phyloP scores from a whole-genome alignment of 1,140 invertebrate species.

The Ptiloglossa arizonensis region DNA sequence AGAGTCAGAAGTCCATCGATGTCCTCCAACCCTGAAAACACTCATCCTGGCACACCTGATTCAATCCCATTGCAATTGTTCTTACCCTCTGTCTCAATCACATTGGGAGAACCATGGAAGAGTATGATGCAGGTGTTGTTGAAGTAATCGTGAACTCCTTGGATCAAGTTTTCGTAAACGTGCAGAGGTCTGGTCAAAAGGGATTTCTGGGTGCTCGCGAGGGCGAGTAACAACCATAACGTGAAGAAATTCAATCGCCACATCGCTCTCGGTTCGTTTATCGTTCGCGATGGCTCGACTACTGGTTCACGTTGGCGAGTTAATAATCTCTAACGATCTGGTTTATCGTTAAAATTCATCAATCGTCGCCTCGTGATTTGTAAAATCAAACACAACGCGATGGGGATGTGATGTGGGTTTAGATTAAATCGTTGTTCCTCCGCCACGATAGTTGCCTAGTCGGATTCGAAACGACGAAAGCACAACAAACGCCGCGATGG shows the following conservation, averaged over 20 bases:
- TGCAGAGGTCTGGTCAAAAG: constrained; percentile 68
- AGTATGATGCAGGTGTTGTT: constrained; percentile 79
- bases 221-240: background rate
- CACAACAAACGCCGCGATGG: background rate
- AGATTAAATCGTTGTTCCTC: background rate
- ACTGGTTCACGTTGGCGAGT: too few relatives aligned
- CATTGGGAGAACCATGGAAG: constrained; percentile 66
- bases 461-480: background rate
- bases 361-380: too few relatives aligned
- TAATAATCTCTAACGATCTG: too few relatives aligned
- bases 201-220: background rate
- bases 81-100: constrained; percentile 69
- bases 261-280: background rate
- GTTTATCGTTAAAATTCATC: too few relatives aligned
- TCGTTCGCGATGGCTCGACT: background rate
- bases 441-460: constrained; percentile 28
- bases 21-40: constrained; percentile 56
- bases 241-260: background rate
- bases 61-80: too few relatives aligned
- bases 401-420: background rate
- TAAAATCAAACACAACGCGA: background rate
- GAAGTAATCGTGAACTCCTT: constrained; percentile 72
- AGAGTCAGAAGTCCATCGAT: constrained; percentile 52
- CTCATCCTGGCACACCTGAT: too few relatives aligned
- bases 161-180: constrained; percentile 71